These are phyloP conservation scores for Pterocles orientalis DNA, from an alignment of 2,113 vertebrate genomes.

Conservation along the genomic window DNA sequence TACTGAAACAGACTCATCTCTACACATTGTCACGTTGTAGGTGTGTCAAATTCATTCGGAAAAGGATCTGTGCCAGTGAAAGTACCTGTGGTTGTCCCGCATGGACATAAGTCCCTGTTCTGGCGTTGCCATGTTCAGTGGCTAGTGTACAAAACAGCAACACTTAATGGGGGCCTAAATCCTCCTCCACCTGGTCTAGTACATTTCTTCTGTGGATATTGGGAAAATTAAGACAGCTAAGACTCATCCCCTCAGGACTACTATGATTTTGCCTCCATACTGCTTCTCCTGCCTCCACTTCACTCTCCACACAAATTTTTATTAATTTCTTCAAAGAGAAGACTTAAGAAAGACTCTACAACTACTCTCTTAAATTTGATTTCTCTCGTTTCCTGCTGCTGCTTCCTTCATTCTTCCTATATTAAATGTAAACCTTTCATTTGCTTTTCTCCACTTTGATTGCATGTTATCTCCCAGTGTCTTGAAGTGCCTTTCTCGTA, in stretches of 20 bases:
- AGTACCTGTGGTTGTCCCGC: not conserved
- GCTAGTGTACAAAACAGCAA: fast-evolving
- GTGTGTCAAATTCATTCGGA: not conserved
- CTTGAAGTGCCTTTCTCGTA: not conserved
- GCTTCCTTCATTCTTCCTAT: not conserved
- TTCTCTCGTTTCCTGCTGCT: not conserved
- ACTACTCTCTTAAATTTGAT: not conserved
- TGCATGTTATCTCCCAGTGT: not conserved
- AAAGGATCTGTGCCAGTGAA: not conserved
- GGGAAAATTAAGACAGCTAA: not conserved
- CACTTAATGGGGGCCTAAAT: not conserved
- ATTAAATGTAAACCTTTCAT: not conserved
- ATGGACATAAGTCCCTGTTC: not conserved
- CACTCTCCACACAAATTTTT: not conserved
- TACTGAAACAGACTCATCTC: not conserved
- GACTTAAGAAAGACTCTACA: not conserved
- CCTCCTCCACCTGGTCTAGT: not conserved
- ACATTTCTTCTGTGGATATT: not conserved
- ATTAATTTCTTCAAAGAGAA: not conserved
- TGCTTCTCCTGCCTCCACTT: not conserved
- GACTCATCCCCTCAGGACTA: not conserved
- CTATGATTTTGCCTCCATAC: not conserved
- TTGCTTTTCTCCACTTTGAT: not conserved
- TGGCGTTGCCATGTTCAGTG: not conserved
- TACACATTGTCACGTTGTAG: not conserved